Conservation (phyloP, 2,888 invertebrate species). For the Pristionchus maxplancki region DNA sequence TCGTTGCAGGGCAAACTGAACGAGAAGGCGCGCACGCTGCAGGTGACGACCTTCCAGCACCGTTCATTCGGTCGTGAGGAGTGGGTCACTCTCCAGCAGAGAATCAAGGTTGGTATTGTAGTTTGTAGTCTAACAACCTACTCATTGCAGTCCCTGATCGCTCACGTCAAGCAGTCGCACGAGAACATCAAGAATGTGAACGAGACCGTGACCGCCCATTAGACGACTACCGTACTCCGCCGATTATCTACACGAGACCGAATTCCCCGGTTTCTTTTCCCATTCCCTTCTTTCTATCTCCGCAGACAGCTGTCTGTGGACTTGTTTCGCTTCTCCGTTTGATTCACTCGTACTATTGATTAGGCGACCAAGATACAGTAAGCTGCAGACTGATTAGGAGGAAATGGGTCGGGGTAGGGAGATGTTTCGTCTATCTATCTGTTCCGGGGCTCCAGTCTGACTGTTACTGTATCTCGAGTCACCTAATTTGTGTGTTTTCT, state of each 20-base stretch:
- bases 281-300: conserved; percentile 15
- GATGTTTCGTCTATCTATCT: background rate
- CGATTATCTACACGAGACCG: background rate
- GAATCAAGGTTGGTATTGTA: background rate
- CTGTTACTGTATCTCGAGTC: conserved; percentile 35
- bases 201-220: conserved; percentile 50
- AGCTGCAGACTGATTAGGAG: conserved; percentile 21
- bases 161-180: conserved; percentile 68
- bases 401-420: conserved; percentile 45
- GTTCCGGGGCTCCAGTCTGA: background rate
- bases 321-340: conserved; percentile 12
- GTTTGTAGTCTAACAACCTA: background rate
- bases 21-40: conserved; percentile 67
- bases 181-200: conserved; percentile 66
- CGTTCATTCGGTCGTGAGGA: conserved; percentile 72
- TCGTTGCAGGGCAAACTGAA: conserved; percentile 77
- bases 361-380: conserved; percentile 27
- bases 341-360: conserved; percentile 2
- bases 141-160: conserved; percentile 59
- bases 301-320: conserved; percentile 24
- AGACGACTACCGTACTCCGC: conserved; percentile 7
- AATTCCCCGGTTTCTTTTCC: background rate
- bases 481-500: background rate
- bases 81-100: conserved; percentile 60
- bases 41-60: conserved; percentile 71